Conservation (phyloP, 2,113 vertebrate species). For the Myrmecophaga tridactyla region DNA sequence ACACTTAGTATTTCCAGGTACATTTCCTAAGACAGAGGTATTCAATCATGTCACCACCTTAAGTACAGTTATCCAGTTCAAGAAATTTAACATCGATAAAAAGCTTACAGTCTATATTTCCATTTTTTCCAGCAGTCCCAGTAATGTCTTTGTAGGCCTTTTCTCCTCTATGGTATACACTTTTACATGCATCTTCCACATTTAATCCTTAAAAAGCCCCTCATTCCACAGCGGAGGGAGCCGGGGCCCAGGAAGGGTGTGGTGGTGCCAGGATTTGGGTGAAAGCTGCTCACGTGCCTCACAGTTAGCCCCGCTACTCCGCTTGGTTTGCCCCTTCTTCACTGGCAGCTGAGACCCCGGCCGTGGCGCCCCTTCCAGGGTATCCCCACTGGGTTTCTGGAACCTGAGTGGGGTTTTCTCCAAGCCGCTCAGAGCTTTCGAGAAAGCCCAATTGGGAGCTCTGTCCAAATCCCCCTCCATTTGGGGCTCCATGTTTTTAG, state of each 20-base stretch:
- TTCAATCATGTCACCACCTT: no score
- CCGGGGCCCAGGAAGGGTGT: background rate
- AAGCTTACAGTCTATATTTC: no score
- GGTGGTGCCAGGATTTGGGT: background rate
- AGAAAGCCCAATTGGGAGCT: background rate
- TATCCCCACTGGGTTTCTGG: background rate
- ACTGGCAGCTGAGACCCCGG: background rate
- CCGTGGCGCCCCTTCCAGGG: background rate
- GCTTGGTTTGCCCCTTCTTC: background rate
- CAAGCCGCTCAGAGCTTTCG: fast-evolving
- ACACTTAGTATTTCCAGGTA: no score
- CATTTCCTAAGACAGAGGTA: no score
- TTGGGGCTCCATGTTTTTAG: background rate
- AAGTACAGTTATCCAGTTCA: no score
- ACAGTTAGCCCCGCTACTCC: background rate
- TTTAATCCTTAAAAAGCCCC: background rate
- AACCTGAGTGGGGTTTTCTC: background rate
- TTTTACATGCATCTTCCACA: background rate
- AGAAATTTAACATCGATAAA: no score
- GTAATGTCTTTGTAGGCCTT: no score
- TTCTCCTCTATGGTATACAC: background rate
- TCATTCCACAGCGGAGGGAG: background rate
- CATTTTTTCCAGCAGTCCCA: no score
- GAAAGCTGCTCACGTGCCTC: background rate
- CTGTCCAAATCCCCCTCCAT: fast-evolving